Evolutionary conservation across 2,888 invertebrate genomes (phyloP), one percentile per base, ranked within the genome.

Genomic region (Protonemura montana): DNA sequence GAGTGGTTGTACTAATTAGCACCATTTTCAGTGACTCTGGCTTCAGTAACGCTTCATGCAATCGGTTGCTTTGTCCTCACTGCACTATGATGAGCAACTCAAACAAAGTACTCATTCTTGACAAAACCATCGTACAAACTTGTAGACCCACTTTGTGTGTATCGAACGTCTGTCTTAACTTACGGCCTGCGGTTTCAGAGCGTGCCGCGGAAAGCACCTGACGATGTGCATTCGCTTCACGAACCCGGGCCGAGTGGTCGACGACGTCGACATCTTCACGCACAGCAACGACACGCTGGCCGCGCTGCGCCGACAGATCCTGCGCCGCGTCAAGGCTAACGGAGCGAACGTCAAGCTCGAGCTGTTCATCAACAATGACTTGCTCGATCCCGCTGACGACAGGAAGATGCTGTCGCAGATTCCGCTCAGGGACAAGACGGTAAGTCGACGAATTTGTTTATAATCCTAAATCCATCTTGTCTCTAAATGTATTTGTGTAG

Each of bases 211-310:
- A 86, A 96, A 98, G 91, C 96, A 98, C 91, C 94, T 98, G 91
- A 94, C 95, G 85, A 93, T 98, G 88, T 95, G 97, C 89, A 95
- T 98, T 90, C 94, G 98, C 89, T 95, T 98, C 92, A 96, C 97
- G 91, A 95, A 96, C 92, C 96, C 96, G 88, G 96, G 96, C 90
- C 95, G 97, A 90, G 90, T 91, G 88, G 94, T 96, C 85, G 98
- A 99, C 88, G 98, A 99, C 90, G 93, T 98, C 89, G 98, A 99
- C 91, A 92, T 99, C 87, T 96, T 95, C 90, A 97, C 98, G 81
- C 99, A 99, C 92, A 96, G 96, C 87, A 98, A 99, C 91, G 98
- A 99, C 91, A 98, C 98, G 1, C 93, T 99, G 89, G 96, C 96
- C 86, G 95, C 97, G 59, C 93, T 98, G 88, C 94, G 98, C 88